Base-by-base conservation (phyloP, 2,113 vertebrate genomes). In the Xenus cinereus region DNA sequence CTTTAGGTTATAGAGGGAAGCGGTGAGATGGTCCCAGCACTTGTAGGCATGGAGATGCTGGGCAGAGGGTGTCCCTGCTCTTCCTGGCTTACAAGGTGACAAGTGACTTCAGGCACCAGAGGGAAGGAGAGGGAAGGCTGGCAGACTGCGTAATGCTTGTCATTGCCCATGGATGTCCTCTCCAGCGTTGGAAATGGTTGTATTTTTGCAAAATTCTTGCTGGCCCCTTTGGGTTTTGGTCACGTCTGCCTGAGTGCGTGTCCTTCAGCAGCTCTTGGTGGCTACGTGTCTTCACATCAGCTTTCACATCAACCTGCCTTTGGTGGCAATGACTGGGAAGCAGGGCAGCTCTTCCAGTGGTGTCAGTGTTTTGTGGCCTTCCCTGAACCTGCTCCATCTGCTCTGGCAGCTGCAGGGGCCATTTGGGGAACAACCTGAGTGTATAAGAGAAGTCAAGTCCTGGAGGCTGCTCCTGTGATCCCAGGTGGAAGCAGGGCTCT, bases 221-320 rank as follows among this genome's bases (percentile, higher is more conserved):
- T 66, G 13, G 15, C 39, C 23, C 27, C 2, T 1, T 48, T 68
- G 60, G 26, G 41, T 41, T 81, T 37, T 48, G 48, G 26, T 56
- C 30, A 4, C 3, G 7, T 37, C 41, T 71, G 35, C 21, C 21
- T 27, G 37, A 12, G 22, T 5, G 4, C 8, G 0, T 3, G 12
- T 43, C 13, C 12, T 19, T 10, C 19, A 37, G 35, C 21, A 37
- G 64, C 41, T 43, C 41, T 32, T 32, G 64, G 35, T 73, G 81
- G 35, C 50, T 20, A 1, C 1, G 8, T 43, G 50, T 57, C 41
- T 48, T 30, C 53, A 32, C 20, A 28, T 15, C 43, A 16, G 27
- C 51, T 12, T 64, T n/a, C 23, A 8, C 0, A 0, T 37, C 13
- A 14, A 4, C 28, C 26, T 62, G 28, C n/a, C 39, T 54, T 19